A percentile compares a stretch with the other conserved stretches of the same genome.
These are phyloP conservation scores for Moxostoma hubbsi DNA, from an alignment of 2,797 vertebrate genomes.

Conservation along the genomic window DNA sequence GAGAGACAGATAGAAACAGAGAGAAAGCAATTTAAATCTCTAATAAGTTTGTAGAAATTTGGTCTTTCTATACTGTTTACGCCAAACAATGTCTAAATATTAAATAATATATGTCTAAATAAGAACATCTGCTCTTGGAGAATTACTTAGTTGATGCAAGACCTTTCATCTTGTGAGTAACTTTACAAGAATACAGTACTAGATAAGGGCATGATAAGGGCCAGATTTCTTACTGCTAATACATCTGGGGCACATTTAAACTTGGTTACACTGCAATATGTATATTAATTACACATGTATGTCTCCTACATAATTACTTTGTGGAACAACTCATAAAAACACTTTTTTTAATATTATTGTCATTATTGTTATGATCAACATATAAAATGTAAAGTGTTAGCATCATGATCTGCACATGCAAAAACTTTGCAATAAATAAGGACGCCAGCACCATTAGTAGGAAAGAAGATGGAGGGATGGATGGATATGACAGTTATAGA, in stretches of 20 bases:
- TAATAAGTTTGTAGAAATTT: too few species aligned
- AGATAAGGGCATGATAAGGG: not conserved
- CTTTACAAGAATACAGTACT: not conserved
- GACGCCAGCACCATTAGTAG: conserved; percentile 33
- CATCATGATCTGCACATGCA: conserved; percentile 17
- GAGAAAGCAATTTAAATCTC: not conserved
- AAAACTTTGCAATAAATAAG: conserved; percentile 22
- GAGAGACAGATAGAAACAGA: conserved; percentile 19
- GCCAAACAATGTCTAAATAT: not conserved
- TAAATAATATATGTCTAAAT: not conserved
- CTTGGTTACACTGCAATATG: conserved; percentile 8
- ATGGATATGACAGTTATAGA: too few species aligned
- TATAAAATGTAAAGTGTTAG: not conserved
- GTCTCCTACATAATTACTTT: not conserved
- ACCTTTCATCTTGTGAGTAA: not conserved
- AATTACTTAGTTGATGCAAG: not conserved
- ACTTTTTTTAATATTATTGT: too few species aligned
- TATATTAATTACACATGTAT: not conserved
- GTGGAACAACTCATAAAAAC: too few species aligned
- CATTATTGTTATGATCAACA: not conserved
- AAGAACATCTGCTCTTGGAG: not conserved
- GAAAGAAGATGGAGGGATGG: not conserved
- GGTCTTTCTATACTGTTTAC: not conserved
- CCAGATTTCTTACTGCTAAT: not conserved
- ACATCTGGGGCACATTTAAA: not conserved